Base-by-base conservation (phyloP, 2,888 invertebrate genomes). In the Fissipunctia ypsillon region DNA sequence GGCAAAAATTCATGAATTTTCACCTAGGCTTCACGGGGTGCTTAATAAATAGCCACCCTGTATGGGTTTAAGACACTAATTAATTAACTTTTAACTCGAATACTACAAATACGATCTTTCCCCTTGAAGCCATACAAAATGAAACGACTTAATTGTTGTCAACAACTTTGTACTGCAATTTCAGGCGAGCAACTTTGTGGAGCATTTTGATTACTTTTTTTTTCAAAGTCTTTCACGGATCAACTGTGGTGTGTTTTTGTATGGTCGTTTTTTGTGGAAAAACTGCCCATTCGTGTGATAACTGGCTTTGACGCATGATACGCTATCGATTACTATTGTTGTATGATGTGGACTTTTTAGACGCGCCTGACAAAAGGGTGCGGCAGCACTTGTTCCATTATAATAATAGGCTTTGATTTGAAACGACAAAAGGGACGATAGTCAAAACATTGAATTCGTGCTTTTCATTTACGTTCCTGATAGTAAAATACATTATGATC, bases 121-220 rank as follows among this genome's bases (percentile, higher is more conserved):
- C 41, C 31, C 28, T 19, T 31, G 31, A 67, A 50, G 67, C 25
- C 35, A 45, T 54, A n/a, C 22, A 69, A 66, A 63, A 59, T 38
- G 5, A 66, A 61, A 72, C 41, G 28, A 43, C 50, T 35, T 52
- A 65, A 54, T 38, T 71, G 52, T 67, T 61, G 52, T 64, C n/a
- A 69, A 25, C 31, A 76, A 80, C 72, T 76, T 69, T 43, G 45
- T 61, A 59, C 25, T 54, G 81, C 35, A 72, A 72, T 69, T 66
- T 69, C 50, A 63, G 43, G 38, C 72, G 48, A 63, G 19, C 54
- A 76, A 72, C 50, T 66, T 48, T 63, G 59, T 64, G n/a, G n/a
- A 64, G 50, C 43, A 56, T 60, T 61, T 69, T 43, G n/a, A 64
- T 73, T 69, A 45, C 45, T 19, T 59, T 66, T 67, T n/a, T 79